Conservation (phyloP, 35 echinoderm and acorn worm genomes). For the Ptychodera flava region DNA sequence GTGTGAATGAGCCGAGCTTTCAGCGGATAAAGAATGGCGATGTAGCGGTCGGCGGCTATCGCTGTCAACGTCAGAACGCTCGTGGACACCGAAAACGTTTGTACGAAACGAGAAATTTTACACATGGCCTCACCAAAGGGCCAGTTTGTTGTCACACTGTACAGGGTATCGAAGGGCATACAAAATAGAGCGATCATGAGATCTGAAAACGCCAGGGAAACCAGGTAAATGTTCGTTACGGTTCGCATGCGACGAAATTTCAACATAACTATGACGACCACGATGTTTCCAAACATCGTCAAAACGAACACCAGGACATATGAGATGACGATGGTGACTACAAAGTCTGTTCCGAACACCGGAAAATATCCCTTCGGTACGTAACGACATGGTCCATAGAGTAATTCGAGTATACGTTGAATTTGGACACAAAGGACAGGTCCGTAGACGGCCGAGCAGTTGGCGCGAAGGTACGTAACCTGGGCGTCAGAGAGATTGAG, state of each 20-base stretch:
- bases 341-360: not conserved
- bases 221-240: conserved; percentile 72
- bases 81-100: conserved; percentile 51
- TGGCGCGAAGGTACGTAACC: not conserved
- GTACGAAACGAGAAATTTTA: conserved; percentile 69
- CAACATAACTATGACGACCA: conserved; percentile 53
- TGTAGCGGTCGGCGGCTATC: conserved; percentile 80
- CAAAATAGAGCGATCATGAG: conserved; percentile 68
- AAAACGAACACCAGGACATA: conserved; percentile 63
- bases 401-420: not conserved
- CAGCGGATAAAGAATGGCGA: conserved; percentile 76
- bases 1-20: conserved; percentile 65
- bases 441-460: not conserved
- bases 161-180: conserved; percentile 72
- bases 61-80: conserved; percentile 71
- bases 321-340: not conserved
- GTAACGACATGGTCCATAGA: not conserved
- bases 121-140: conserved; percentile 73
- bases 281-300: conserved; percentile 57
- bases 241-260: conserved; percentile 68
- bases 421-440: not conserved
- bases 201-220: conserved; percentile 75
- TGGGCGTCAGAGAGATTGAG: not conserved
- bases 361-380: not conserved
- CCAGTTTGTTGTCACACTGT: conserved; percentile 73